Conservation (phyloP, 1,140 invertebrate genomes). For the Phymastichus coffea region DNA sequence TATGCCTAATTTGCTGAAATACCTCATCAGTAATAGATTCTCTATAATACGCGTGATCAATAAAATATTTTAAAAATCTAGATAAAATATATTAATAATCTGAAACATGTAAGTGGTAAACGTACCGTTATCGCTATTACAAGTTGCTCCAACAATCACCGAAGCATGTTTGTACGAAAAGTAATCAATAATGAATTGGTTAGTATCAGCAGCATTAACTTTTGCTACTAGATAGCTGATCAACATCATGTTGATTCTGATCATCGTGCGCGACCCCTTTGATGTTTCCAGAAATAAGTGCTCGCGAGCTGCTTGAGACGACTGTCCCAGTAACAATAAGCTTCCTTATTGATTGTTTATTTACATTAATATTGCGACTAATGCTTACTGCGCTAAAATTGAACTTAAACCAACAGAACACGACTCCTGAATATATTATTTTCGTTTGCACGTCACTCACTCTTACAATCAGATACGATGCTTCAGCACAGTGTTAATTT, state of each 20-base stretch:
- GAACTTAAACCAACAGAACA: neutral
- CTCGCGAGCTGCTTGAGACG: too few species aligned
- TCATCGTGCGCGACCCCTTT: neutral
- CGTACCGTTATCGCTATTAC: conserved; percentile 15
- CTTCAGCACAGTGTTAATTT: too few species aligned
- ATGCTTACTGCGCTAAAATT: neutral
- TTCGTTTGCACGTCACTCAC: too few species aligned
- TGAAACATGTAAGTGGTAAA: neutral
- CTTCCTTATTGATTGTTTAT: too few species aligned
- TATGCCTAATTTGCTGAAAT: conserved; percentile 21
- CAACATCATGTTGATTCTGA: neutral
- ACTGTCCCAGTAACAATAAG: too few species aligned
- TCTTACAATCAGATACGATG: too few species aligned
- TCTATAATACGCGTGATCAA: too few species aligned
- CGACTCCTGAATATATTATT: too few species aligned
- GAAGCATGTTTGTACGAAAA: conserved; percentile 30
- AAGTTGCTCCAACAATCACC: conserved; percentile 31
- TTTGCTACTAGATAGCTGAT: neutral
- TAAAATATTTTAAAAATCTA: too few species aligned
- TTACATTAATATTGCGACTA: neutral
- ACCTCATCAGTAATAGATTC: conserved; percentile 17
- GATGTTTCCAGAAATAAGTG: neutral
- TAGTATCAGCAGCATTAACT: neutral
- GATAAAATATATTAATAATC: neutral
- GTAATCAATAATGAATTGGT: conserved; percentile 32